Evolutionary conservation across 2,113 vertebrate genomes (phyloP).

Genomic region (Nerophis lumbriciformis): DNA sequence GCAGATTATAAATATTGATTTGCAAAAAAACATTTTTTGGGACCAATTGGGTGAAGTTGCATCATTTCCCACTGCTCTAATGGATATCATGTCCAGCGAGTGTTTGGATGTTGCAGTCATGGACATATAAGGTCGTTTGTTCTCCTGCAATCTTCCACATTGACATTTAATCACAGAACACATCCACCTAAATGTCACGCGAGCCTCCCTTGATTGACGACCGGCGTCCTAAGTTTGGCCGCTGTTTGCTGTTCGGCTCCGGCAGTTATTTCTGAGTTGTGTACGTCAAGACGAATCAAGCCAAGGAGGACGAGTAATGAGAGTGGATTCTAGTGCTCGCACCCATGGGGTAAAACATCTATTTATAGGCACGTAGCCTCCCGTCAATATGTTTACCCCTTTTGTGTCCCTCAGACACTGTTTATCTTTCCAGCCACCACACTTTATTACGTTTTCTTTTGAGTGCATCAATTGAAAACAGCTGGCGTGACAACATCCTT

Average conservation of each 20-base stretch:
- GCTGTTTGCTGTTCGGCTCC: neutral
- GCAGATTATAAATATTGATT: too few species aligned
- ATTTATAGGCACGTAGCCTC: conserved; percentile 42
- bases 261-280: conserved; percentile 21
- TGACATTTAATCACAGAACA: neutral
- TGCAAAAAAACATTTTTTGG: too few species aligned
- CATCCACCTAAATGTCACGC: neutral
- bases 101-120: too few species aligned
- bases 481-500: too few species aligned
- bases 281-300: conserved; percentile 54
- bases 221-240: conserved; percentile 3
- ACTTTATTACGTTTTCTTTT: too few species aligned
- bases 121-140: too few species aligned
- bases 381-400: conserved; percentile 41
- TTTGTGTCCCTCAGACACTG: conserved; percentile 19
- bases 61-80: too few species aligned
- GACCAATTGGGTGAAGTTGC: too few species aligned
- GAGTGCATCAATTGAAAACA: too few species aligned
- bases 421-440: conserved; percentile 16
- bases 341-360: conserved; percentile 57
- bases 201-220: neutral
- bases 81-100: too few species aligned
- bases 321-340: conserved; percentile 45
- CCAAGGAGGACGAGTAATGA: conserved; percentile 45
- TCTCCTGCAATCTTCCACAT: too few species aligned